Evolutionary conservation across 2,888 invertebrate genomes (phyloP).

Genomic region (Acrobasis repandana): DNA sequence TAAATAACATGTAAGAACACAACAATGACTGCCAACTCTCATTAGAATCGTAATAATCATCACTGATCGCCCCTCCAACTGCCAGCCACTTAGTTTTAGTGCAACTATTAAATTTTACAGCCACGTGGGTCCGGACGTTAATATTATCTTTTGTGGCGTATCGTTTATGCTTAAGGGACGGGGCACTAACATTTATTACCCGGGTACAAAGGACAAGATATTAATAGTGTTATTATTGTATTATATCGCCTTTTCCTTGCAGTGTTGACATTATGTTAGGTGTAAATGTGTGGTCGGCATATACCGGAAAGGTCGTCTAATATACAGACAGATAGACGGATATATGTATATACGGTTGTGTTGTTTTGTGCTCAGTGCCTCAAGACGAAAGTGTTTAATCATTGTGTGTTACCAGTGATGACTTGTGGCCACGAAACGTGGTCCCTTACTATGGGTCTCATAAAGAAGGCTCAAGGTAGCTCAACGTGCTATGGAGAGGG

Average conservation of each 20-base stretch:
- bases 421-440: no score
- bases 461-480: no score
- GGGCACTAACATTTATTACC: slow-evolving; percentile 31
- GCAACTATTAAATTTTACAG: slow-evolving; percentile 38
- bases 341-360: no score
- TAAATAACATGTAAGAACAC: background rate
- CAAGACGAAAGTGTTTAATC: no score
- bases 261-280: background rate
- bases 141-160: slow-evolving; percentile 48
- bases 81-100: slow-evolving; percentile 30
- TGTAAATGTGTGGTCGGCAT: background rate
- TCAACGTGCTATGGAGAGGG: no score
- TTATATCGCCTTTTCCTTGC: background rate
- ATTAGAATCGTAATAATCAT: background rate
- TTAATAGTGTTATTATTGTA: slow-evolving; percentile 9
- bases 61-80: slow-evolving; percentile 11
- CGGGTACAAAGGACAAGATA: slow-evolving; percentile 15
- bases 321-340: no score
- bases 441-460: no score
- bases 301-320: no score
- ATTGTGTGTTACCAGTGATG: no score
- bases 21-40: background rate
- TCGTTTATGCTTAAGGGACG: slow-evolving; percentile 40
- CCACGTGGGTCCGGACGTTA: slow-evolving; percentile 34
- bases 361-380: no score